Evolutionary conservation across 2,888 invertebrate genomes (phyloP), one percentile per base, ranked within the genome.

Genomic region (Lysandra coridon): DNA sequence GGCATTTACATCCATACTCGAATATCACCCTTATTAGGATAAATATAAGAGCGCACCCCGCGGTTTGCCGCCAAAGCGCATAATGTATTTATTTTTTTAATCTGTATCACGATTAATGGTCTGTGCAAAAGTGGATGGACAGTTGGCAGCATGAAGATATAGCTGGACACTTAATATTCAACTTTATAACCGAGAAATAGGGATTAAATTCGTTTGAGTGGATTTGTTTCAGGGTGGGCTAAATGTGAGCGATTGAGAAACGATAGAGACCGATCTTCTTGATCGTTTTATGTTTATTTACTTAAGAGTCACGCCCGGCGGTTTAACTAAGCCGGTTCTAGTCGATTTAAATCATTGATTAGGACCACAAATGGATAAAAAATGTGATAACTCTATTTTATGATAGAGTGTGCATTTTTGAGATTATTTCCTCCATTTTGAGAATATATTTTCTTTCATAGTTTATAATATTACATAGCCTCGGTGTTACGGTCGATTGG

Each of bases 21-120:
- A 92, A 87, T 89, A 84, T 88, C 87, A 82, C 87, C 91, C 88
- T 88, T 92, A 88, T 85, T 83, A 80, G 83, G 79, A 81, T 80
- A 78, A 84, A 86, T 86, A 88, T 86, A 84, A 83, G 83, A 84
- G 82, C 83, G 82, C 49, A 84, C 87, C 86, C 83, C 82, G 81
- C 83, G 83, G 86, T 87, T 87, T 86, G 87, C 90, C 88, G 87
- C 85, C 89, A 89, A 90, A 90, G 90, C 87, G 87, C 88, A 90
- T 92, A 91, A 88, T 88, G 87, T 89, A 86, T 87, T 85, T 87
- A 85, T 83, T 82, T 90, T 90, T 91, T 91, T 89, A 89, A 89
- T 90, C 87, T 90, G 89, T 91, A 89, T 89, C 90, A 88, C 89
- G 91, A 91, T 89, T 90, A 90, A 90, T 91, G 90, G 75, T 74